Conservation (phyloP, 2,888 invertebrate species). For the Camponotus fellah region DNA sequence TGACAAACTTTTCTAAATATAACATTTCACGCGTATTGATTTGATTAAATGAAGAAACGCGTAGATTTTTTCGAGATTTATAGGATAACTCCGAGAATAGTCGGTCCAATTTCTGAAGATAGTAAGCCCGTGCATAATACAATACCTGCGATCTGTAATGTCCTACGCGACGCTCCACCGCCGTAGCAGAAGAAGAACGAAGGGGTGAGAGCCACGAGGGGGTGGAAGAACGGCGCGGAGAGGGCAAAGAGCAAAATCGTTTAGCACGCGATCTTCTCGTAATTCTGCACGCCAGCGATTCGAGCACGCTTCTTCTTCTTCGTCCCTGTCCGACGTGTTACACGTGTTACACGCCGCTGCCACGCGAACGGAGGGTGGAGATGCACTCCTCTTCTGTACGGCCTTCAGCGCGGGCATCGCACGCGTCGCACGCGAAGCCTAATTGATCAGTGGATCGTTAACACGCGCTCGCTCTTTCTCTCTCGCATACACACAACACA, state of each 20-base stretch:
- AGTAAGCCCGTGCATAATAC: conserved; percentile 62
- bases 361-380: conserved; percentile 50
- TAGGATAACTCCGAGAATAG: conserved; percentile 16
- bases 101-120: conserved; percentile 25
- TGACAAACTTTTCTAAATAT: not conserved
- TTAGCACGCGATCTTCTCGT: conserved; percentile 85
- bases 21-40: not conserved
- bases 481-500: not conserved
- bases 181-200: conserved; percentile 9
- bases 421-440: conserved; percentile 71
- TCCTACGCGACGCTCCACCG: conserved; percentile 27
- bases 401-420: conserved; percentile 62
- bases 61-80: not conserved
- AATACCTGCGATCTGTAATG: conserved; percentile 61
- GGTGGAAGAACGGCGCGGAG: conserved; percentile 49
- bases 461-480: conserved; percentile 63
- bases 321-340: conserved; percentile 70
- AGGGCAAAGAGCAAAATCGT: conserved; percentile 78
- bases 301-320: conserved; percentile 74
- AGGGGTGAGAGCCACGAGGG: conserved; percentile 2
- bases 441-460: conserved; percentile 80
- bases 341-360: conserved; percentile 70
- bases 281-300: conserved; percentile 80
- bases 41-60: not conserved
- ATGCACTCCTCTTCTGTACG: conserved; percentile 57